Conservation (phyloP, 2,888 invertebrate species). For the Falcaria lacertinaria region DNA sequence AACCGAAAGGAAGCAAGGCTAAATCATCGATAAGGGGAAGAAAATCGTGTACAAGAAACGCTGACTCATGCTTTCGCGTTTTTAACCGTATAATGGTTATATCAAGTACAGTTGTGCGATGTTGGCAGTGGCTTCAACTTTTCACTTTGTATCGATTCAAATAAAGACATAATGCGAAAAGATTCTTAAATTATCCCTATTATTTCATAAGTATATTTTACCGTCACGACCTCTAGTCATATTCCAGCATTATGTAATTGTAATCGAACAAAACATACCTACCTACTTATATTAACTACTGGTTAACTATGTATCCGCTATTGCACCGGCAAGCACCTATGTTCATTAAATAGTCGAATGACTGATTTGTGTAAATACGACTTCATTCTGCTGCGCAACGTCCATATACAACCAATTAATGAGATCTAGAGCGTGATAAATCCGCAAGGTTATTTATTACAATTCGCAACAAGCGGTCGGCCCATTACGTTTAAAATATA, state of each 20-base stretch:
- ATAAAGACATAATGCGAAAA: no score
- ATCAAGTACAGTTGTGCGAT: neutral
- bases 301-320: no score
- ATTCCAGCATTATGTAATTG: no score
- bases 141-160: no score
- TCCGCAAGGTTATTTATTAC: constrained; percentile 67
- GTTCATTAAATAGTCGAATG: neutral
- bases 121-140: neutral
- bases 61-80: constrained; percentile 30
- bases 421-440: constrained; percentile 58
- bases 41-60: constrained; percentile 27
- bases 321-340: no score
- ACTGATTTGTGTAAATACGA: constrained; percentile 10
- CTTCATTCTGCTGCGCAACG: constrained; percentile 23
- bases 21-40: constrained; percentile 47
- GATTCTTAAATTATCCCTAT: no score
- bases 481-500: constrained; percentile 68
- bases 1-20: constrained; percentile 50
- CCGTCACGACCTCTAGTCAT: no score
- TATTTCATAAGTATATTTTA: no score
- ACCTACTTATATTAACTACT: no score
- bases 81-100: neutral
- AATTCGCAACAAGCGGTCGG: constrained; percentile 51
- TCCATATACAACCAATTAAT: constrained; percentile 59
- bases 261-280: no score